Evolutionary conservation across 2,888 invertebrate genomes (phyloP).

Genomic region (Chydorus sphaericus): DNA sequence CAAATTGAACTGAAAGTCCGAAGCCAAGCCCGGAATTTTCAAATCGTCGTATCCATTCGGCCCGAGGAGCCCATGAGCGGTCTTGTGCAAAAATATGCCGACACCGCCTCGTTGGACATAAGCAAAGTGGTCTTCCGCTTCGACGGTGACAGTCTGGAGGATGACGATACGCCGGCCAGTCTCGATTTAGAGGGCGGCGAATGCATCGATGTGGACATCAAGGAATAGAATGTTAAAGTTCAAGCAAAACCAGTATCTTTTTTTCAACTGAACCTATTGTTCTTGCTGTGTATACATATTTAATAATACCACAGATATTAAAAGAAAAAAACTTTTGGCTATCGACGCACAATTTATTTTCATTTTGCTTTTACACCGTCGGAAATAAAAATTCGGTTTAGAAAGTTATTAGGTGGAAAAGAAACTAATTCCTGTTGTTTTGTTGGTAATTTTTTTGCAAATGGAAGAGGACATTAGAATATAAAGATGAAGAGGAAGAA

Average conservation of each 20-base stretch:
- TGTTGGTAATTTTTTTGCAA: too few relatives aligned
- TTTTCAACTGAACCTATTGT: neutral
- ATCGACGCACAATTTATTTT: slow-evolving; percentile 2
- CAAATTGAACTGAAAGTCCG: slow-evolving; percentile 32
- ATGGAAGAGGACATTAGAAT: neutral
- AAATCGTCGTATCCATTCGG: slow-evolving; percentile 27
- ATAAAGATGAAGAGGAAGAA: neutral
- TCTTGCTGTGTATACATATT: neutral
- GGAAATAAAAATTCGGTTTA: neutral
- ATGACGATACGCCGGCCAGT: slow-evolving; percentile 30
- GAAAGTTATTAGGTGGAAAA: neutral
- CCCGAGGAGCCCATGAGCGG: slow-evolving; percentile 28
- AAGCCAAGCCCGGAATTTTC: slow-evolving; percentile 32
- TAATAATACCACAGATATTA: too few relatives aligned
- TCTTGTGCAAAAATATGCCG: slow-evolving; percentile 36
- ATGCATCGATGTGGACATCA: slow-evolving; percentile 32
- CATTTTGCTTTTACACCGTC: too few relatives aligned
- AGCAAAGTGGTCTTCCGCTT: slow-evolving; percentile 35
- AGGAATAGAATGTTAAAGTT: neutral
- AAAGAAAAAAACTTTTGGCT: neutral
- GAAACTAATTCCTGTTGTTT: neutral
- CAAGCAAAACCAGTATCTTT: neutral
- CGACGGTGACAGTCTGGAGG: slow-evolving; percentile 37
- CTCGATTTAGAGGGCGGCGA: slow-evolving; percentile 39
- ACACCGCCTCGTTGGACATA: slow-evolving; percentile 30